Evolutionary conservation across 2,888 invertebrate species (phyloP).

Genomic region (Megastigmus dorsalis): DNA sequence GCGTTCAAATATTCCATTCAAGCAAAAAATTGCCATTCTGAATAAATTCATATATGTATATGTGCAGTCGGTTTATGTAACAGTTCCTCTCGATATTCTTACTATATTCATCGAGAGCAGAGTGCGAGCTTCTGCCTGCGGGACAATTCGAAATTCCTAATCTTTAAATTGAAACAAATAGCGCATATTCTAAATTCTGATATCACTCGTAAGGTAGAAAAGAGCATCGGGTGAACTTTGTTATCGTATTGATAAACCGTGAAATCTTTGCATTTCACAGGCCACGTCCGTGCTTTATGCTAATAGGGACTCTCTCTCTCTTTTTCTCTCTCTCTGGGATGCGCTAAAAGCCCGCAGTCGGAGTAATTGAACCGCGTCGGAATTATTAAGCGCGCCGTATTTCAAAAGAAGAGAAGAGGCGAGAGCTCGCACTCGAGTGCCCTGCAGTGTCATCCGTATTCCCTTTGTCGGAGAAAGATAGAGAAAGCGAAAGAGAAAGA

Average conservation of each 20-base stretch:
- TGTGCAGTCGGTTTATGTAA: no score
- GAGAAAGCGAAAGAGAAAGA: not conserved
- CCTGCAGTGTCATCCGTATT: conserved; percentile 35
- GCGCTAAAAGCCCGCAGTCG: not conserved
- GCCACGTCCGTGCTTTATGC: not conserved
- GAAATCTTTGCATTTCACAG: not conserved
- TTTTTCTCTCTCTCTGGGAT: no score
- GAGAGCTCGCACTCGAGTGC: conserved; percentile 17
- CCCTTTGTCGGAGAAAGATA: conserved; percentile 33
- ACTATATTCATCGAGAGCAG: no score
- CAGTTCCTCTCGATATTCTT: no score
- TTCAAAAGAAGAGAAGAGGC: conserved; percentile 27
- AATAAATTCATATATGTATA: no score
- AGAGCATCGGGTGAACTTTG: not conserved
- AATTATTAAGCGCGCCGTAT: conserved; percentile 23
- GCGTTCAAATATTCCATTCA: no score
- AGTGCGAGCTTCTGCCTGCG: no score
- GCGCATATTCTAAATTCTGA: no score
- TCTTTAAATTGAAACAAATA: no score
- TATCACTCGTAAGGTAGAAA: no score
- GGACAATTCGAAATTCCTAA: no score
- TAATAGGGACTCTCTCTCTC: not conserved
- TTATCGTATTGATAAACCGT: not conserved
- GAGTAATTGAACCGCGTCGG: conserved; percentile 33
- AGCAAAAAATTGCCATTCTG: no score